These are phyloP conservation scores for Mastigias papua DNA, from an alignment of 30 jellyfish, hydroid and myxozoan genomes.

Conservation along the genomic window DNA sequence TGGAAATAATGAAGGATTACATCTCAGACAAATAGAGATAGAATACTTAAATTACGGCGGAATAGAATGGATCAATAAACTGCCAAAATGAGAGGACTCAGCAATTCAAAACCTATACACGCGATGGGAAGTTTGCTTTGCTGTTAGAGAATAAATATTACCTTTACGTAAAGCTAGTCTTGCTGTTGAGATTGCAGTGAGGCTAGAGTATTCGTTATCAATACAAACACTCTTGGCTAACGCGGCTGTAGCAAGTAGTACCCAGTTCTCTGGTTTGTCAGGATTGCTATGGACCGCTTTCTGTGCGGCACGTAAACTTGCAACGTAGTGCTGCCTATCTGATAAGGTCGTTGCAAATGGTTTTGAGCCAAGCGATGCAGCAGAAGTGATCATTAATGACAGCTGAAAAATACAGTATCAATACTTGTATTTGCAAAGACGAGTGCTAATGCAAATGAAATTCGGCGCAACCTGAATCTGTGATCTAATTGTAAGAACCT, in stretches of 20 bases:
- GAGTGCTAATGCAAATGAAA: too few species aligned
- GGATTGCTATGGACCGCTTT: constrained; percentile 84
- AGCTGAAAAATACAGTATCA: constrained; percentile 54
- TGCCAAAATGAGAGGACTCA: too few species aligned
- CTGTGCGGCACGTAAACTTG: constrained; percentile 68
- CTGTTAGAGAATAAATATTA: not conserved
- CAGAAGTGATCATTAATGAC: constrained; percentile 61
- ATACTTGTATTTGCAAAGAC: too few species aligned
- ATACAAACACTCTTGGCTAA: constrained; percentile 19
- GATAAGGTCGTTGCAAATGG: constrained; percentile 32
- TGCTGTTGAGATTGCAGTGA: constrained; percentile 49
- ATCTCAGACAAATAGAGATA: not conserved
- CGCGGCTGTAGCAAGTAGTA: constrained; percentile 79
- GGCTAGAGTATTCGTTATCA: not conserved
- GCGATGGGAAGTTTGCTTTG: too few species aligned
- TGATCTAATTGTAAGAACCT: too few species aligned
- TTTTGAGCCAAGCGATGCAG: constrained; percentile 62
- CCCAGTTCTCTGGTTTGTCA: constrained; percentile 83
- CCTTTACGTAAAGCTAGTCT: constrained; percentile 73
- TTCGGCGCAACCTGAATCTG: too few species aligned
- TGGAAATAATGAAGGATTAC: not conserved
- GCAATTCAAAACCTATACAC: too few species aligned
- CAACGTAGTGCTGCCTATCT: not conserved
- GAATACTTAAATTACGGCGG: not conserved
- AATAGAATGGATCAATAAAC: too few species aligned